Evolutionary conservation across 2,797 vertebrate species (phyloP).

Genomic region (Etheostoma nigrum): DNA sequence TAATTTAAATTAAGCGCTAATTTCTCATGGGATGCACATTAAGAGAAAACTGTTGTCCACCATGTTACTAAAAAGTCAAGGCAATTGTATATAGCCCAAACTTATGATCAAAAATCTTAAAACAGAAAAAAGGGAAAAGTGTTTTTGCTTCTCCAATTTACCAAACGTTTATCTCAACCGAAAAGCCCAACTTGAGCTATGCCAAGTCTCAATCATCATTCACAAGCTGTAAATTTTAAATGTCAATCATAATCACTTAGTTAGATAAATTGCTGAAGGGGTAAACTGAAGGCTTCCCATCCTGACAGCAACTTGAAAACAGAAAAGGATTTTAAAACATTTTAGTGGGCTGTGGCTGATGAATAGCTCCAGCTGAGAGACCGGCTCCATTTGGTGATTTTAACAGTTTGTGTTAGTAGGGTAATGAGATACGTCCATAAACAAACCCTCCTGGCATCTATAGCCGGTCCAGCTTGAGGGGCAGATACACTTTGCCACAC

Average conservation of each 20-base stretch:
- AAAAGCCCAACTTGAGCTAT: not conserved
- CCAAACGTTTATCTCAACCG: not conserved
- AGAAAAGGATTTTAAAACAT: constrained; percentile 17
- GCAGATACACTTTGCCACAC: constrained; percentile 88
- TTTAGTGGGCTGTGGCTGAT: constrained; percentile 1
- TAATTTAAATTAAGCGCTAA: not conserved
- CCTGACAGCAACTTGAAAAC: constrained; percentile 10
- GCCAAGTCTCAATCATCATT: constrained; percentile 9
- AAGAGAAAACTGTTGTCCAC: not conserved
- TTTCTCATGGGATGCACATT: not conserved
- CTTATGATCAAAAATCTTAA: not conserved
- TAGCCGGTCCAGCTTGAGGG: constrained; percentile 90
- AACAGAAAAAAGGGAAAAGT: no score
- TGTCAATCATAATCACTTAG: not conserved
- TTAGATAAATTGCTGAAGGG: not conserved
- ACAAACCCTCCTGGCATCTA: constrained; percentile 89
- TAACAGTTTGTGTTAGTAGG: constrained; percentile 38
- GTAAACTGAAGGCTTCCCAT: not conserved
- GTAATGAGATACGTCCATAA: constrained; percentile 38
- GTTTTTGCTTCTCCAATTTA: not conserved
- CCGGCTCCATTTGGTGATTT: constrained; percentile 38
- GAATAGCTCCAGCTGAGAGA: constrained; percentile 34
- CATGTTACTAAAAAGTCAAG: not conserved
- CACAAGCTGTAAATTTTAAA: constrained; percentile 13
- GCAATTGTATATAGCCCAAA: not conserved